Percentiles rank a stretch among this genome's conserved stretches.
Evolutionary conservation across 2,888 invertebrate genomes (phyloP).

Genomic region (Eristalis tenax): DNA sequence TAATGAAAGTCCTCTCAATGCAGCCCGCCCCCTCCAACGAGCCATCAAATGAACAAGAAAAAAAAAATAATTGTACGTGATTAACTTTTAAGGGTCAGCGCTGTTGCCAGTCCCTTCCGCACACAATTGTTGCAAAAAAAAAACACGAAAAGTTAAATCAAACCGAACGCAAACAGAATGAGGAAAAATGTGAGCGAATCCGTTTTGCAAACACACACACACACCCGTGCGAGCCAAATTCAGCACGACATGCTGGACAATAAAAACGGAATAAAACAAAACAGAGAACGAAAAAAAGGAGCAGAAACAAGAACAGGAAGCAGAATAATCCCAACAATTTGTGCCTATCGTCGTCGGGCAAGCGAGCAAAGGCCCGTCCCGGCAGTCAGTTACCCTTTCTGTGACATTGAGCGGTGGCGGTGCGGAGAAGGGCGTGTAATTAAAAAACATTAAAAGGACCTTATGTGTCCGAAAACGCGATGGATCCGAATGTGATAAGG

Average conservation of each 20-base stretch:
- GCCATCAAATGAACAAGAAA: neutral
- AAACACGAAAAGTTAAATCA: neutral
- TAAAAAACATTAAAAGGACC: constrained; percentile 1
- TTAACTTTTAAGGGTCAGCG: constrained; percentile 1
- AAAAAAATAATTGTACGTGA: constrained; percentile 1
- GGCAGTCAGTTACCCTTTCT: neutral
- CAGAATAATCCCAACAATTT: neutral
- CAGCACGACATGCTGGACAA: neutral
- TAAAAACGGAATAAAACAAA: neutral
- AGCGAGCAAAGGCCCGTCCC: neutral
- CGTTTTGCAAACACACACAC: neutral
- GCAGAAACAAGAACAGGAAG: neutral
- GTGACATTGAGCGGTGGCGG: neutral
- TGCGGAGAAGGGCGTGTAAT: neutral
- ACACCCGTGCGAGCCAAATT: neutral
- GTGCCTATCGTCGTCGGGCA: neutral
- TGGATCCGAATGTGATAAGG: neutral
- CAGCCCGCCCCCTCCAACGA: neutral
- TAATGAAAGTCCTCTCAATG: neutral
- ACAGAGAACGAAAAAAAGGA: neutral
- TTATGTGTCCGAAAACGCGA: neutral
- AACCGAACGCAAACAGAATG: neutral
- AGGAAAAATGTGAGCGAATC: neutral
- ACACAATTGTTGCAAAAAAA: neutral
- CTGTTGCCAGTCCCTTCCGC: neutral